phyloP scores from a whole-genome alignment of 30 jellyfish, hydroid and myxozoan genomes.

The Sanderia malayensis region DNA sequence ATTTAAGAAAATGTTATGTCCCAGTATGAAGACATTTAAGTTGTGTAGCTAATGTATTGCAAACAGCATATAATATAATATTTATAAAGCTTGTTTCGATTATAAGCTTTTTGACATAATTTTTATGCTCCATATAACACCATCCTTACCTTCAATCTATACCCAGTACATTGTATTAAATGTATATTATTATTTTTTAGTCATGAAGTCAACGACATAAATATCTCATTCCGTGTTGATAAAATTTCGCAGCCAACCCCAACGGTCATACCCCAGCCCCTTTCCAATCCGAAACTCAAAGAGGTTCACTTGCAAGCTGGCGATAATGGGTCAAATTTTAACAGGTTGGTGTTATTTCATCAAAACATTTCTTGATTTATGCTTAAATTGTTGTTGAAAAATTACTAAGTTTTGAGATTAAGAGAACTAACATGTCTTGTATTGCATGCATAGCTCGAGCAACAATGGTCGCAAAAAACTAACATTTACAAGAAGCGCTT shows the following conservation, averaged over 20 bases:
- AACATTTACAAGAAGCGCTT: neutral
- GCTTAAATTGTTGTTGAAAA: neutral
- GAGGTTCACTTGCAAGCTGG: constrained; percentile 36
- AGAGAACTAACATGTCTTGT: neutral
- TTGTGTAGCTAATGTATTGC: neutral
- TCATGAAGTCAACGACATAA: constrained; percentile 49
- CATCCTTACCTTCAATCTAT: too few species aligned
- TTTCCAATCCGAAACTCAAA: constrained; percentile 21
- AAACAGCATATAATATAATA: too few species aligned
- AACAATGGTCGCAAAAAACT: neutral
- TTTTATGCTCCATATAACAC: too few species aligned
- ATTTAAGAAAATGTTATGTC: neutral
- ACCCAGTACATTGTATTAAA: too few species aligned
- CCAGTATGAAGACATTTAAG: neutral
- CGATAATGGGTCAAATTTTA: neutral
- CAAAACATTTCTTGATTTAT: neutral
- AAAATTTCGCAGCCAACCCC: constrained; percentile 1
- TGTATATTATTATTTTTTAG: constrained; percentile 26
- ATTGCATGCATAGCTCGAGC: neutral
- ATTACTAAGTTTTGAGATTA: neutral
- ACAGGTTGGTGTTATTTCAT: too few species aligned
- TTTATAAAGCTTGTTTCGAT: neutral
- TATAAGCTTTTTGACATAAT: too few species aligned
- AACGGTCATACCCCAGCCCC: constrained; percentile 29
- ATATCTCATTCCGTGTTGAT: constrained; percentile 49